Evolutionary conservation across 2,797 vertebrate genomes (phyloP), one percentile per base, ranked within the genome.

Genomic region (Karalla daura): DNA sequence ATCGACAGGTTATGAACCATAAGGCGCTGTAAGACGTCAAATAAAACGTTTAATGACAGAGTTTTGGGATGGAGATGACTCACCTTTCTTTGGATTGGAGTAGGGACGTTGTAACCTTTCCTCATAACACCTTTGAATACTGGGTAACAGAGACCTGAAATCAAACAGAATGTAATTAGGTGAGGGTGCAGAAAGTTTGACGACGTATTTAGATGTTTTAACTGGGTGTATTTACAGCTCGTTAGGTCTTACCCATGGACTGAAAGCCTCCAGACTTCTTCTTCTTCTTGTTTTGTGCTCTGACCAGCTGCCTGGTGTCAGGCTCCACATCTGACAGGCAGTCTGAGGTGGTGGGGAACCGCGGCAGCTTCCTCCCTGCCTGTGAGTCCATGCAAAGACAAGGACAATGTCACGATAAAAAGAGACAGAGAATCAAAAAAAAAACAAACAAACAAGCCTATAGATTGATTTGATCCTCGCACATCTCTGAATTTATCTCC

Each of bases 231-330:
- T n/a, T n/a, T n/a, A n/a, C n/a, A n/a, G n/a, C 18, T 32, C 18
- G 12, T 17, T 2, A 3, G 6, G 11, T 52, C 94, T 25, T 64
- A 98, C 98, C 98, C 98, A 99, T 99, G 15, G 97, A 99, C 87
- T 99, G 98, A 87, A 99, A 99, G 28, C 98, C 98, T 5, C 98
- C 98, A 0, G 98, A 99, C 63, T 99, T 99, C 87, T 98, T 99
- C 81, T 99, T 99, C 88, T 99, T 99, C 92, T 97, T 97, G 91
- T 99, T 99, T 84, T 98, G 98, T 2, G 95, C 96, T 46, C 95
- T 90, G 60, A 99, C 95, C 90, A 99, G 86, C 80, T 94, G 89
- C 67, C 93, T 92, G 0, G 93, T 98, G 91, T 99, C 96, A 0
- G 85, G 94, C 86, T 99, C 97, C 14, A 93, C 89, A 0, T 98